Evolutionary conservation across 2,113 vertebrate genomes (phyloP), one percentile per base, ranked within the genome.

Genomic region (Sapayoa aenigma): DNA sequence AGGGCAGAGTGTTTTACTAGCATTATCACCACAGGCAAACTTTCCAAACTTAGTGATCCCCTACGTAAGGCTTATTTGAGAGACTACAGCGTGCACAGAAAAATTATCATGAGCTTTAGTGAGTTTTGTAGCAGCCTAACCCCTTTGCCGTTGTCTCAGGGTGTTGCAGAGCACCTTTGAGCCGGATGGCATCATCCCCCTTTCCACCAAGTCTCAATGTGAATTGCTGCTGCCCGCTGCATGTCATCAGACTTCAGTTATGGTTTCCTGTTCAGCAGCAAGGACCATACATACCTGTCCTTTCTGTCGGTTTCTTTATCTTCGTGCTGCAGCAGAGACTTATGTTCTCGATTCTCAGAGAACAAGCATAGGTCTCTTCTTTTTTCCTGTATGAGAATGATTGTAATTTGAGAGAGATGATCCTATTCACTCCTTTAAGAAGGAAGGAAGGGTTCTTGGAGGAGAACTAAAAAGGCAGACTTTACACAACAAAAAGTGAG

Each of bases 331-430:
- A 76, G 89, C 28, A 24, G 74, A 91, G 67, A 58, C 46, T 17
- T 41, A 41, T 28, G 78, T 50, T 93, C 47, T 71, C 0, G 6
- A 33, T 67, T 83, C 82, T 31, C 19, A 77, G 78, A 76, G 87
- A 93, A 46, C 35, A 67, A 91, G 74, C 19, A 63, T 53, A 87
- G 42, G 37, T 58, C 39, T 82, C 58, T 65, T 85, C 42, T 94
- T 88, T 84, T 71, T 55, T 81, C 18, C 25, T 87, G n/a, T 91
- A 72, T 92, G n/a, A 60, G 62, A 53, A 42, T 94, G 81, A 87
- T 89, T 97, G 53, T 84, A 94, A 82, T 95, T 95, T 79, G 52
- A 79, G 58, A 79, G 69, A 89, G 81, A 95, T 87, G 53, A 89
- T 91, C 31, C 81, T 97, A 75, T 94, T 96, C 91, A 85, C n/a